These are phyloP conservation scores for Tribolium madens DNA, from an alignment of 1,140 invertebrate genomes.

Conservation along the genomic window DNA sequence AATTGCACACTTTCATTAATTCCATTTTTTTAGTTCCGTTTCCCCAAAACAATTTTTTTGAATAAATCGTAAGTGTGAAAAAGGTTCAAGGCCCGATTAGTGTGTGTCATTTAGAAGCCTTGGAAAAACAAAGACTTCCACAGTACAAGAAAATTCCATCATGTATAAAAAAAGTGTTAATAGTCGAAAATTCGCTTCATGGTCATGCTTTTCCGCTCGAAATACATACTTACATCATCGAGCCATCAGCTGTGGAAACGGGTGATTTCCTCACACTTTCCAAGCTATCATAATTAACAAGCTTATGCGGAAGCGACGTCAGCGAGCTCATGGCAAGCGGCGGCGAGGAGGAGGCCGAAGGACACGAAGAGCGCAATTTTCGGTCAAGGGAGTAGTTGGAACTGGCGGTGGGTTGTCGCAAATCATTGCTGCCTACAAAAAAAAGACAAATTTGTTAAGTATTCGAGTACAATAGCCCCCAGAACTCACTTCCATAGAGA, in stretches of 20 bases:
- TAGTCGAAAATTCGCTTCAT: too few relatives aligned
- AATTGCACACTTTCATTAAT: too few relatives aligned
- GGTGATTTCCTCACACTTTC: constrained; percentile 67
- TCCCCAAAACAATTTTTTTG: too few relatives aligned
- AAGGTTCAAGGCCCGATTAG: too few relatives aligned
- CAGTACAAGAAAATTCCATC: too few relatives aligned
- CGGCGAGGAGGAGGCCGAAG: constrained; percentile 67
- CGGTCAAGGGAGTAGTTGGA: constrained; percentile 68
- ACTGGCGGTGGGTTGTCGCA: constrained; percentile 65
- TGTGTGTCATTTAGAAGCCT: too few relatives aligned
- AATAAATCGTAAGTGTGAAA: too few relatives aligned
- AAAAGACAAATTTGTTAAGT: background rate
- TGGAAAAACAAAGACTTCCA: too few relatives aligned
- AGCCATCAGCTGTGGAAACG: constrained; percentile 61
- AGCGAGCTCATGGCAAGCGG: constrained; percentile 71
- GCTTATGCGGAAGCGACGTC: constrained; percentile 67
- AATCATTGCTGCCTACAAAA: constrained; percentile 71
- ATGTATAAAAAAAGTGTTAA: too few relatives aligned
- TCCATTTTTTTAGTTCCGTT: too few relatives aligned
- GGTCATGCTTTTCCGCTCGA: too few relatives aligned
- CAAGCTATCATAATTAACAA: constrained; percentile 67
- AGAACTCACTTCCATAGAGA: constrained; percentile 75
- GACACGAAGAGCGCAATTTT: constrained; percentile 67
- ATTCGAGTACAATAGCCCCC: background rate
- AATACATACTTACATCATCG: constrained; percentile 55